Evolutionary conservation across 1,140 invertebrate genomes (phyloP).

Genomic region (Oryzaephilus surinamensis): DNA sequence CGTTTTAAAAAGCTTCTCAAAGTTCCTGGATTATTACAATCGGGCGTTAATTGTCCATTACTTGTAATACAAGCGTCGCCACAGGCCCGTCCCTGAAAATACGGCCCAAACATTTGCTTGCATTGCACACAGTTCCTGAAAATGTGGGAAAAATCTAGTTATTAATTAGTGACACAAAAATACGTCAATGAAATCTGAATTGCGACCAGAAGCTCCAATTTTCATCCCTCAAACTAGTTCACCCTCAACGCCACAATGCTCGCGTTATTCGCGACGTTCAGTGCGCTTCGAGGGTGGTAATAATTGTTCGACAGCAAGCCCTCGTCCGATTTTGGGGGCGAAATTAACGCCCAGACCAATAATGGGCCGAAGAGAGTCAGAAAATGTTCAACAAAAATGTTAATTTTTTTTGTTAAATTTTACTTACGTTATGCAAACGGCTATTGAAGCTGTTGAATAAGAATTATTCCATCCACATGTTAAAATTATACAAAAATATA

Average conservation of each 20-base stretch:
- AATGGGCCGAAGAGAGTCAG: not conserved
- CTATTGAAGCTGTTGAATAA: not conserved
- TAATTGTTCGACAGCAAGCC: no score
- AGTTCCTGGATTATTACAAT: conserved; percentile 30
- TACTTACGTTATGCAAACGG: not conserved
- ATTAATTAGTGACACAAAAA: not conserved
- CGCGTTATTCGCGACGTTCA: not conserved
- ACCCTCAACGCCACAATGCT: not conserved
- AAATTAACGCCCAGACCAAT: not conserved
- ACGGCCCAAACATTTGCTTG: conserved; percentile 30
- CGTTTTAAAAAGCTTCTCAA: conserved; percentile 25
- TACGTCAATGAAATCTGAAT: not conserved
- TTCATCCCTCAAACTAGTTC: not conserved
- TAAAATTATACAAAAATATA: no score
- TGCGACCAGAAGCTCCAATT: not conserved
- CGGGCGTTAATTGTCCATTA: conserved; percentile 20
- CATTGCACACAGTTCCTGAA: conserved; percentile 31
- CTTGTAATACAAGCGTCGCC: conserved; percentile 26
- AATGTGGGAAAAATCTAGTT: conserved; percentile 5
- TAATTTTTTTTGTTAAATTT: not conserved
- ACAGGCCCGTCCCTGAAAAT: conserved; percentile 28
- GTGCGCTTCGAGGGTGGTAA: not conserved
- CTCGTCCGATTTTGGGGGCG: not conserved
- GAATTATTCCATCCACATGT: not conserved
- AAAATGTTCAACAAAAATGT: not conserved